A percentile compares a stretch with the other conserved stretches of the same genome.
phyloP scores from a whole-genome alignment of 1,140 invertebrate species.

The Ceratina japonica region DNA sequence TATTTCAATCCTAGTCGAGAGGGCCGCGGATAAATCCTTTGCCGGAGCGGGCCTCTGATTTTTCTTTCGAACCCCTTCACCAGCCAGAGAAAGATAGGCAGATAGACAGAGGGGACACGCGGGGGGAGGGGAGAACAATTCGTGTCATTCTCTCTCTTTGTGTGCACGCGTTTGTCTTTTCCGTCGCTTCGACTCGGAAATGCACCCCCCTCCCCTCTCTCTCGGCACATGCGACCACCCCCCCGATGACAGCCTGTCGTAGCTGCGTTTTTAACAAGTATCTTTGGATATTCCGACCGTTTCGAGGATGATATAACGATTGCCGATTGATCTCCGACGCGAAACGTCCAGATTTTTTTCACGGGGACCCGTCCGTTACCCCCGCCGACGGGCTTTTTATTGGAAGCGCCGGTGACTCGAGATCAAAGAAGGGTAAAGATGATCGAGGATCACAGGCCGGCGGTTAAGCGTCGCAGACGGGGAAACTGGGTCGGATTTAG shows the following conservation, averaged over 20 bases:
- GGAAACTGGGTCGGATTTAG: conserved; percentile 3
- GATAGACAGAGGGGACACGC: no score
- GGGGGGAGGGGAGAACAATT: not conserved
- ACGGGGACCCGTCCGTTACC: not conserved
- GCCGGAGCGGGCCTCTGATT: conserved; percentile 37
- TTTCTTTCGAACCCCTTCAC: not conserved
- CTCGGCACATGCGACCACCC: not conserved
- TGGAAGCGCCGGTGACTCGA: no score
- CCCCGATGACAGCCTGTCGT: not conserved
- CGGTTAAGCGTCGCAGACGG: not conserved
- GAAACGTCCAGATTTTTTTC: not conserved
- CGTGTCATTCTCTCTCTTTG: conserved; percentile 13
- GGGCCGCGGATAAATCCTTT: conserved; percentile 62
- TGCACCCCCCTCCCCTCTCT: no score
- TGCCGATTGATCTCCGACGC: conserved; percentile 28
- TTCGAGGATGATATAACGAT: conserved; percentile 31
- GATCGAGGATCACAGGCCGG: not conserved
- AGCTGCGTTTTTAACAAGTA: conserved; percentile 18
- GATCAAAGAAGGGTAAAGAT: not conserved
- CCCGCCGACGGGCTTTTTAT: not conserved
- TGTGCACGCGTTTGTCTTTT: conserved; percentile 9
- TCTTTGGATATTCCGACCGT: conserved; percentile 40
- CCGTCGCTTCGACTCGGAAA: conserved; percentile 18
- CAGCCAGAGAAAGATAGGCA: no score
- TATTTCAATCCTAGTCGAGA: conserved; percentile 73